Conservation (phyloP, 2,113 vertebrate species). For the Tautogolabrus adspersus region DNA sequence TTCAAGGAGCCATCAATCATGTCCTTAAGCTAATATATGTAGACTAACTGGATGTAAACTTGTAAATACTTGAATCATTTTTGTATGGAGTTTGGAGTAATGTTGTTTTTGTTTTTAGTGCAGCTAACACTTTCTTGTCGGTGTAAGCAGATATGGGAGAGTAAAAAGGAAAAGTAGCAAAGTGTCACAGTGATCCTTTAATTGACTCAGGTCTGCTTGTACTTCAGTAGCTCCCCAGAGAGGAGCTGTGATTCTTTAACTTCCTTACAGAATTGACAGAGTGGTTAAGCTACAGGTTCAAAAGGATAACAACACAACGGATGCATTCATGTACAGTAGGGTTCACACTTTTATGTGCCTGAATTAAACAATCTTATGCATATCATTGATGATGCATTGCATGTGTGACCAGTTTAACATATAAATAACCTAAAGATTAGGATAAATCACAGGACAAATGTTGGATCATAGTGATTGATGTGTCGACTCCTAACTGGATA, state of each 20-base stretch:
- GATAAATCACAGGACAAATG: conserved; percentile 28
- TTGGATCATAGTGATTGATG: conserved; percentile 49
- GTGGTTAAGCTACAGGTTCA: neutral
- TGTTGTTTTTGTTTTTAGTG: too few relatives aligned
- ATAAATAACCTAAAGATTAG: conserved; percentile 19
- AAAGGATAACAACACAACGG: neutral
- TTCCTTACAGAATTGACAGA: conserved; percentile 11
- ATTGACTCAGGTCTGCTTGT: neutral
- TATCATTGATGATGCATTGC: conserved; percentile 16
- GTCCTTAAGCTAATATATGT: neutral
- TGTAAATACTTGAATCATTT: too few relatives aligned
- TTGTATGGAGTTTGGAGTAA: too few relatives aligned
- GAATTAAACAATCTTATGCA: neutral
- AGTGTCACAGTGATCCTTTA: neutral
- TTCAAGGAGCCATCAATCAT: neutral
- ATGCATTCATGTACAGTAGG: neutral
- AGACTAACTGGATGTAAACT: too few relatives aligned
- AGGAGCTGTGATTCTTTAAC: conserved; percentile 1
- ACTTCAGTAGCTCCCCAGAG: conserved; percentile 5
- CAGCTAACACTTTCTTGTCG: too few relatives aligned
- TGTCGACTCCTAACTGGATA: conserved; percentile 43
- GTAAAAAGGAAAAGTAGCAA: too few relatives aligned
- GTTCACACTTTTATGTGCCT: neutral
- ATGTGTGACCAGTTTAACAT: conserved; percentile 2
- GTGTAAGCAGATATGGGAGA: too few relatives aligned